Base-by-base conservation (phyloP, 2,888 invertebrate species). In the Athalia cordata region DNA sequence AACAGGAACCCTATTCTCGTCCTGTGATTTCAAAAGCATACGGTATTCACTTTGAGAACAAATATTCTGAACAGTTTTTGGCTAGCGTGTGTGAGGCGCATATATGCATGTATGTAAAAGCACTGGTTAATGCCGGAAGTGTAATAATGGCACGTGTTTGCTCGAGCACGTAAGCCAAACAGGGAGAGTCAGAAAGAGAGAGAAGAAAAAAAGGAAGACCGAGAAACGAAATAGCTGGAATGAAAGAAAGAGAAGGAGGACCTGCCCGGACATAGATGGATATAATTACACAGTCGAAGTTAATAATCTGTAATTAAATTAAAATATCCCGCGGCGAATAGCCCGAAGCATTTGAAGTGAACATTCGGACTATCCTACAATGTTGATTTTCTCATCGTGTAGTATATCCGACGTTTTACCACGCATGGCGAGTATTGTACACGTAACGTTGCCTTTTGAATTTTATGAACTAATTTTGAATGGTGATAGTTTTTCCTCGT, bases 241-340 rank as follows among this genome's bases (percentile, higher is more conserved):
- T 11, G 52, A 61, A 13, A 62, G 13, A 5, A 4, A 62, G 13
- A n/a, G 29, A 62, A 15, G 15, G 29, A n/a, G 62, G 8, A 15
- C 9, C 8, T 8, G 29, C 62, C 29, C 15, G 62, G 29, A 29
- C 29, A 29, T 29, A 29, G 29, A 29, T 29, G 29, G 29, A 29
- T 29, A 29, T 29, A 29, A 29, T 84, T 83, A 83, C 81, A 81
- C 79, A 81, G 80, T 79, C 75, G 59, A 80, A 82, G 80, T 82
- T 83, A 82, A 83, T 84, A 83, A 83, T 84, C 82, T 81, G 81
- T 83, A 83, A 84, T 84, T 84, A 83, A 82, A 83, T 82, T 83
- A 81, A 81, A 83, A 82, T 79, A 82, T 81, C 82, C 79, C 79
- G 62, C 77, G 79, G 79, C 78, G 29, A 29, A 78, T 43, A 72